Conservation (phyloP, 1,140 invertebrate species). For the Oncopeltus fasciatus region DNA sequence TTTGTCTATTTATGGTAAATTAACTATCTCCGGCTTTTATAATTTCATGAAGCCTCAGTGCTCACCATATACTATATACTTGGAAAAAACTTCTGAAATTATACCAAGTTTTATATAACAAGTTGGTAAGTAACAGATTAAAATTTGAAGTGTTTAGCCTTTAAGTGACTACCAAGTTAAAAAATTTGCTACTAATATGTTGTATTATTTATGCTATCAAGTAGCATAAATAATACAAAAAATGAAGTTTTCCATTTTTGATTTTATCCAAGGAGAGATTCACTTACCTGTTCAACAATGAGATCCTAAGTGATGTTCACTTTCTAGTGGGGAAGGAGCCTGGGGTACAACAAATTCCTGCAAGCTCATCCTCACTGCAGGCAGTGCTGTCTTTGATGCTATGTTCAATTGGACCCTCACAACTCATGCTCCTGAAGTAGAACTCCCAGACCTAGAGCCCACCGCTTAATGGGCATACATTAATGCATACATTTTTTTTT, state of each 20-base stretch:
- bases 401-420: constrained; percentile 70
- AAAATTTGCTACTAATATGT: constrained; percentile 1
- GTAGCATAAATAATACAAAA: too few relatives aligned
- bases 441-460: constrained; percentile 72
- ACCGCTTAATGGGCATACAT: constrained; percentile 54
- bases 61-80: too few relatives aligned
- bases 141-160: neutral
- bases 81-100: too few relatives aligned
- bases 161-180: neutral
- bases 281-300: constrained; percentile 65
- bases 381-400: constrained; percentile 72
- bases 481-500: too few relatives aligned
- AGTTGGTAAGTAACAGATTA: neutral
- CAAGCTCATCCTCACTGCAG: constrained; percentile 71
- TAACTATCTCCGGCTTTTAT: too few relatives aligned
- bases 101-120: too few relatives aligned
- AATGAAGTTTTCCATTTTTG: too few relatives aligned
- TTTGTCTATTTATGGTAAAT: too few relatives aligned
- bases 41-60: too few relatives aligned
- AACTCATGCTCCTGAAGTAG: constrained; percentile 52
- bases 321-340: constrained; percentile 59
- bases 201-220: too few relatives aligned
- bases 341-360: constrained; percentile 59
- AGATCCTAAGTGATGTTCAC: constrained; percentile 63
- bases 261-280: constrained; percentile 55